phyloP scores from a whole-genome alignment of 2,888 invertebrate genomes.

The Synanthedon formicaeformis region DNA sequence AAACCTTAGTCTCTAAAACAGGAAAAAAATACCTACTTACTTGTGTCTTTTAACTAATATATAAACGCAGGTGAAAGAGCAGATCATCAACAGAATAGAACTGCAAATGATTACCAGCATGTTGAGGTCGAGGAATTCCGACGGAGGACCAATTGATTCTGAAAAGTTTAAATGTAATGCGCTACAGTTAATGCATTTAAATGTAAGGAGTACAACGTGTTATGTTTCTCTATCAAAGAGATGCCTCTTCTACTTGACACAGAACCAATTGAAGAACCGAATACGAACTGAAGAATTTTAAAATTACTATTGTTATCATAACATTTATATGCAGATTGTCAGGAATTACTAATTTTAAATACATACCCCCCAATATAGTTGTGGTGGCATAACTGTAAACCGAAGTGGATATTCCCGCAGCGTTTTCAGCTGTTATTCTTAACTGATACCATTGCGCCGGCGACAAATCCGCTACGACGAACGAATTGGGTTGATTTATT shows the following conservation, averaged over 20 bases:
- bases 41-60: slow-evolving; percentile 56
- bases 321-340: no score
- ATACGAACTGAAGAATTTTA: no score
- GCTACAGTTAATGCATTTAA: no score
- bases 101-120: slow-evolving; percentile 63
- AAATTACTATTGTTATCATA: no score
- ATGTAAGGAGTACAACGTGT: no score
- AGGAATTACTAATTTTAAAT: neutral
- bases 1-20: no score
- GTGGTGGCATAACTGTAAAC: slow-evolving; percentile 72
- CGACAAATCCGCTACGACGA: slow-evolving; percentile 59
- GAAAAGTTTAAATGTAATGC: slow-evolving; percentile 15
- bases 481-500: slow-evolving; percentile 43
- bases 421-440: slow-evolving; percentile 70
- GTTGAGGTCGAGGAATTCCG: slow-evolving; percentile 54
- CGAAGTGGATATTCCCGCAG: slow-evolving; percentile 71
- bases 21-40: slow-evolving; percentile 26
- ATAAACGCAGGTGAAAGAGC: slow-evolving; percentile 54
- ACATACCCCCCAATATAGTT: slow-evolving; percentile 68
- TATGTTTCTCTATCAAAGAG: no score
- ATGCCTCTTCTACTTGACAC: no score
- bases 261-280: no score
- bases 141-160: slow-evolving; percentile 61
- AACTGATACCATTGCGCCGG: slow-evolving; percentile 76
- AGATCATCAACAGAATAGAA: slow-evolving; percentile 52